Conservation (phyloP, 2,113 vertebrate genomes). For the Sturnira hondurensis region DNA sequence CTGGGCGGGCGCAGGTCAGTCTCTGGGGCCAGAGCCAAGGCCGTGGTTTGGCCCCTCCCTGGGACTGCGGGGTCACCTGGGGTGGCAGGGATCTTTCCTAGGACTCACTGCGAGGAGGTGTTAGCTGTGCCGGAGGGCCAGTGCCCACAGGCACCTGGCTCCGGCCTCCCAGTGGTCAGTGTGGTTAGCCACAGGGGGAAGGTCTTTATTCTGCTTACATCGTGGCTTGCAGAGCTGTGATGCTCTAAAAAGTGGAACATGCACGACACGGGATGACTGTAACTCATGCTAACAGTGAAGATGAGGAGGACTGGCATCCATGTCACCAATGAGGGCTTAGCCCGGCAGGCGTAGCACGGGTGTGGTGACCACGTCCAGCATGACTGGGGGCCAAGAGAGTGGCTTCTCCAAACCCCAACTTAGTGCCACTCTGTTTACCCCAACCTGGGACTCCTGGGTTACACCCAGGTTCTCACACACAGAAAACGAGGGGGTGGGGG, state of each 20-base stretch:
- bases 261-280: not conserved
- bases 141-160: not conserved
- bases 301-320: not conserved
- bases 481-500: not conserved
- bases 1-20: not conserved
- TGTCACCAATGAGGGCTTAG: not conserved
- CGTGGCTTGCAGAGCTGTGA: not conserved
- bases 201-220: not conserved
- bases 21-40: not conserved
- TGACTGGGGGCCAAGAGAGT: not conserved
- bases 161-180: not conserved
- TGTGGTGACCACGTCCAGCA: not conserved
- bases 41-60: not conserved
- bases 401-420: not conserved
- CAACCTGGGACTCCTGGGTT: not conserved
- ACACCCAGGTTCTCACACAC: not conserved
- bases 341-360: not conserved
- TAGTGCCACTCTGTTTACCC: not conserved
- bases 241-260: not conserved
- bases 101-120: not conserved
- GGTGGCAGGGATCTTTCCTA: not conserved
- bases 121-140: not conserved
- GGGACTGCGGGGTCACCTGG: not conserved
- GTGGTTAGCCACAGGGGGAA: slow-evolving; percentile 60
- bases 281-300: not conserved